phyloP scores from a whole-genome alignment of 2,888 invertebrate species.

The Yponomeuta evonymella region DNA sequence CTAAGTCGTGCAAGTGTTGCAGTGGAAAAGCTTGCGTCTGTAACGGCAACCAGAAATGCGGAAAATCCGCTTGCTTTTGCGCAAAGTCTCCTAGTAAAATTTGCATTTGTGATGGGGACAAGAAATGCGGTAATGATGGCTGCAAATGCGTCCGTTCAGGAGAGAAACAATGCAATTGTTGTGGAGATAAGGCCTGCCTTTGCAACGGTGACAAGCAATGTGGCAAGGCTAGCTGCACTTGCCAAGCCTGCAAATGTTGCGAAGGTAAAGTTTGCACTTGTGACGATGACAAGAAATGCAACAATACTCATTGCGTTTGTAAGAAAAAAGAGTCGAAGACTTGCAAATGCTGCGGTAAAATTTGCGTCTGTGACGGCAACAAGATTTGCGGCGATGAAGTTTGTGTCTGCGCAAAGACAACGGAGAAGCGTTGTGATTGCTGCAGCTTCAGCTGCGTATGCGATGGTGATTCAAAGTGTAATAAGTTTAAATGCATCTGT shows the following conservation, averaged over 20 bases:
- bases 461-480: conserved; percentile 10
- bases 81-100: conserved; percentile 21
- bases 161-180: conserved; percentile 23
- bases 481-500: too few relatives aligned
- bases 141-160: conserved; percentile 23
- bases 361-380: conserved; percentile 9
- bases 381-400: conserved; percentile 26
- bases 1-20: not conserved
- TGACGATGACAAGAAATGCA: conserved; percentile 18
- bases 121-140: conserved; percentile 20
- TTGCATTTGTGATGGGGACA: conserved; percentile 19
- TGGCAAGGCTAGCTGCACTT: conserved; percentile 14
- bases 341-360: not conserved
- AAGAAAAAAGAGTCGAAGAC: conserved; percentile 16
- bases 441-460: conserved; percentile 30
- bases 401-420: conserved; percentile 29
- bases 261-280: not conserved
- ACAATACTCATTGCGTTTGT: conserved; percentile 27
- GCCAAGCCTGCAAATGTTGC: not conserved
- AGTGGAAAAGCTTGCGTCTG: conserved; percentile 18
- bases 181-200: not conserved
- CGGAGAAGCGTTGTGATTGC: conserved; percentile 26
- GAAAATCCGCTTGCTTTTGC: conserved; percentile 22
- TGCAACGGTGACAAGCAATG: conserved; percentile 18
- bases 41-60: conserved; percentile 20